Percentiles rank a stretch among this genome's conserved stretches.
Evolutionary conservation across 2,888 invertebrate species (phyloP).

Genomic region (Meteorus colon): DNA sequence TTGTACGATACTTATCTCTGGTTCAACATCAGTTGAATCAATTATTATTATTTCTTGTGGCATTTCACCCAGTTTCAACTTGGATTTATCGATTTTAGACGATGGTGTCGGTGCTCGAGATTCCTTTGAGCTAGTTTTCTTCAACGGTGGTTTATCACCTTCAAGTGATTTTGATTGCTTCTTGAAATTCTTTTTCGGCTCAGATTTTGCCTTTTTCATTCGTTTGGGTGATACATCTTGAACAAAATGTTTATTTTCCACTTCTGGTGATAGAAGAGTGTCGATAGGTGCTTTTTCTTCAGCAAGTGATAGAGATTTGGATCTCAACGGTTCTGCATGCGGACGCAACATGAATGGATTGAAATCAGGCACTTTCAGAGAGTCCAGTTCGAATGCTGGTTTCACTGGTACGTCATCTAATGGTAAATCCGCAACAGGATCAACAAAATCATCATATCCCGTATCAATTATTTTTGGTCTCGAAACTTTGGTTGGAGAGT

Average conservation of each 20-base stretch:
- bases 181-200: conserved; percentile 69
- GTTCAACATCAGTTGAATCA: conserved; percentile 68
- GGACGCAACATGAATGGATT: conserved; percentile 69
- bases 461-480: conserved; percentile 70
- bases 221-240: conserved; percentile 70
- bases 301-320: conserved; percentile 69
- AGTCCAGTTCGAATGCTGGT: conserved; percentile 68
- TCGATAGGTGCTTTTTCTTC: conserved; percentile 72
- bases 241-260: conserved; percentile 68
- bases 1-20: conserved; percentile 70
- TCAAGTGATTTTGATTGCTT: conserved; percentile 71
- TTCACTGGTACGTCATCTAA: conserved; percentile 70
- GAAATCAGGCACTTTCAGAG: conserved; percentile 71
- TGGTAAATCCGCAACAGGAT: conserved; percentile 70
- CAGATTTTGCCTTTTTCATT: conserved; percentile 62
- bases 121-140: conserved; percentile 67
- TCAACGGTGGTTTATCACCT: conserved; percentile 69
- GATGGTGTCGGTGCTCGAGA: conserved; percentile 61
- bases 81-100: conserved; percentile 70
- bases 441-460: conserved; percentile 71
- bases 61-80: conserved; percentile 70
- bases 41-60: conserved; percentile 72
- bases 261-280: conserved; percentile 68
- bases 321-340: conserved; percentile 69
- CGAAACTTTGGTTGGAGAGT: conserved; percentile 60